phyloP scores from a whole-genome alignment of 1,140 invertebrate species.

The Agrilus planipennis region DNA sequence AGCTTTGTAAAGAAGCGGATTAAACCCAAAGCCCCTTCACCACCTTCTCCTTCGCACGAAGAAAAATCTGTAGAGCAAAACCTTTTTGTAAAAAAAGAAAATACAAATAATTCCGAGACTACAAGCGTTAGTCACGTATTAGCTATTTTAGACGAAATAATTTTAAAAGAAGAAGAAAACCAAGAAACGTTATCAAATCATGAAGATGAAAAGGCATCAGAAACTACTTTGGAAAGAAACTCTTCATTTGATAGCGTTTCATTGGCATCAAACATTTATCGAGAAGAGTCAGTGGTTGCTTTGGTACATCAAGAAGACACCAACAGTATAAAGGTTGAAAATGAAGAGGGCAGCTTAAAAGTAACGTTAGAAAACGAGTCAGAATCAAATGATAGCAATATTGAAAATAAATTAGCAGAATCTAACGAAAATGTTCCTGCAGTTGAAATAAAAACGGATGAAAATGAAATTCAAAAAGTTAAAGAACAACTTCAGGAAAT shows the following conservation, averaged over 20 bases:
- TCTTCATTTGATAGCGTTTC: constrained; percentile 7
- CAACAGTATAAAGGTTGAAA: no score
- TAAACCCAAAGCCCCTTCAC: constrained; percentile 3
- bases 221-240: not conserved
- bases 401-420: constrained; percentile 9
- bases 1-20: no score
- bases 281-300: constrained; percentile 17
- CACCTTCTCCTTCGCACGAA: not conserved
- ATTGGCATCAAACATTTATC: constrained; percentile 6
- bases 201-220: not conserved
- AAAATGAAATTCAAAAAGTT: no score
- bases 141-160: constrained; percentile 9
- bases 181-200: not conserved
- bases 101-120: no score
- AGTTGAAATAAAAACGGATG: not conserved
- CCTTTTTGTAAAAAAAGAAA: no score
- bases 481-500: no score
- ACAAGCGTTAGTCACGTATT: constrained; percentile 6
- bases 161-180: constrained; percentile 7
- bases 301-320: constrained; percentile 21
- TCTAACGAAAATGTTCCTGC: not conserved
- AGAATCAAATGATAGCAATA: constrained; percentile 4
- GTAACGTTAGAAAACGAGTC: no score
- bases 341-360: no score
- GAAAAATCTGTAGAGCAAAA: no score